Conservation (phyloP, 2,113 vertebrate species). For the Oreochromis spilurus region DNA sequence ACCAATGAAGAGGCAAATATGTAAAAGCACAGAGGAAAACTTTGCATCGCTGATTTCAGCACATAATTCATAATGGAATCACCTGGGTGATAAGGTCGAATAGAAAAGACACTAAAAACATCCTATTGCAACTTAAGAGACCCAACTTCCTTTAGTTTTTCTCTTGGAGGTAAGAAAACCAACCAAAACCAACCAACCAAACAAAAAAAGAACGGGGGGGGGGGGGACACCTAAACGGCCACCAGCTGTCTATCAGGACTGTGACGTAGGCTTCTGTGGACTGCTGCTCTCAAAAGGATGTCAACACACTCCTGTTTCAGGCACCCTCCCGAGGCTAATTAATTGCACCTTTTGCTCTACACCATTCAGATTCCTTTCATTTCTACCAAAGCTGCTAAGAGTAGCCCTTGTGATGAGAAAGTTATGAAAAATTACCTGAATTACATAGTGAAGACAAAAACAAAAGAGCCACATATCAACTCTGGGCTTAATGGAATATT, state of each 20-base stretch:
- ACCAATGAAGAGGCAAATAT: constrained; percentile 18
- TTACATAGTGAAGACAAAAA: constrained; percentile 62
- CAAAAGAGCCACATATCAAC: constrained; percentile 27
- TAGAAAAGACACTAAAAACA: background rate
- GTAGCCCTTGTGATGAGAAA: constrained; percentile 78
- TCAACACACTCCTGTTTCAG: constrained; percentile 13
- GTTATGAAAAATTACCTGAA: constrained; percentile 76
- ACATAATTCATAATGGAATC: background rate
- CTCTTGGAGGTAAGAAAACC: constrained; percentile 2
- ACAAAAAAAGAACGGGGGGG: background rate
- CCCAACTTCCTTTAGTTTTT: background rate
- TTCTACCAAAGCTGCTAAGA: constrained; percentile 53
- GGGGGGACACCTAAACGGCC: background rate
- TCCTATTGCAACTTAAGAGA: constrained; percentile 3
- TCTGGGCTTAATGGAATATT: constrained; percentile 48
- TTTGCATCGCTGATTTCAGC: background rate
- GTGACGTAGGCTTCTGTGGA: constrained; percentile 29
- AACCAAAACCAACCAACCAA: too few relatives aligned
- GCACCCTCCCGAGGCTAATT: background rate
- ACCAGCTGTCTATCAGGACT: constrained; percentile 12
- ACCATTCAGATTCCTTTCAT: constrained; percentile 42
- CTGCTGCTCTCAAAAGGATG: constrained; percentile 16
- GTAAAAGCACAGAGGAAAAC: background rate
- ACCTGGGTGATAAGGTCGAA: background rate
- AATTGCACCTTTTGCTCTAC: constrained; percentile 55